Evolutionary conservation across 2,797 vertebrate species (phyloP).

Genomic region (Pseudochirops cupreus): DNA sequence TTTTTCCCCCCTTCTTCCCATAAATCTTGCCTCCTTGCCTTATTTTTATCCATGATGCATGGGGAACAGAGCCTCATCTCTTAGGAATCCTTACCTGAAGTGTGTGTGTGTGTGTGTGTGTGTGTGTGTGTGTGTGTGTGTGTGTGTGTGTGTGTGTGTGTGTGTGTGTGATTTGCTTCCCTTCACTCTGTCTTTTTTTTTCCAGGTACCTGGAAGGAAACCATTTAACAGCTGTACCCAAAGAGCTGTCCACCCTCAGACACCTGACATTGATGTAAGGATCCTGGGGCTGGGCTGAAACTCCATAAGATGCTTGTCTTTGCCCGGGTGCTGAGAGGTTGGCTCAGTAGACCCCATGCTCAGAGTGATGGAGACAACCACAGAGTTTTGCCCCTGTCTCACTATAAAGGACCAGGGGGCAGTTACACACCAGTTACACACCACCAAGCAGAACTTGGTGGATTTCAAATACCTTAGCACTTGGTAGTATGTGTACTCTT

Average conservation of each 20-base stretch:
- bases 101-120: background rate
- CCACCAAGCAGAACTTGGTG: no score
- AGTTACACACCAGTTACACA: background rate
- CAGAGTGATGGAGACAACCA: fast-evolving
- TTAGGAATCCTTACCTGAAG: background rate
- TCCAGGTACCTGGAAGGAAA: conserved; percentile 98
- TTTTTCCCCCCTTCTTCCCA: background rate
- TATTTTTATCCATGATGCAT: background rate
- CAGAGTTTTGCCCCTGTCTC: fast-evolving
- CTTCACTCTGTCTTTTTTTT: conserved; percentile 70
- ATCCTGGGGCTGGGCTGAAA: conserved; percentile 48
- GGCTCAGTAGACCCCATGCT: background rate
- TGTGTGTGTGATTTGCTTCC: background rate
- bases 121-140: background rate
- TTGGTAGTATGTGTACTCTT: background rate
- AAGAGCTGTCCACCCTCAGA: conserved; percentile 92
- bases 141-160: no score
- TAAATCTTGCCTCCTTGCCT: background rate
- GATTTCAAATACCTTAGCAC: background rate
- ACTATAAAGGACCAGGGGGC: no score
- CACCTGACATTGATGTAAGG: conserved; percentile 97
- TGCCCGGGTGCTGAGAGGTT: conserved; percentile 5
- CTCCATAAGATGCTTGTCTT: background rate
- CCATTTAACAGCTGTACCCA: conserved; percentile 93
- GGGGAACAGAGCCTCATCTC: background rate